These are phyloP conservation scores for Glossophaga mutica DNA, from an alignment of 2,797 vertebrate species.

Conservation along the genomic window DNA sequence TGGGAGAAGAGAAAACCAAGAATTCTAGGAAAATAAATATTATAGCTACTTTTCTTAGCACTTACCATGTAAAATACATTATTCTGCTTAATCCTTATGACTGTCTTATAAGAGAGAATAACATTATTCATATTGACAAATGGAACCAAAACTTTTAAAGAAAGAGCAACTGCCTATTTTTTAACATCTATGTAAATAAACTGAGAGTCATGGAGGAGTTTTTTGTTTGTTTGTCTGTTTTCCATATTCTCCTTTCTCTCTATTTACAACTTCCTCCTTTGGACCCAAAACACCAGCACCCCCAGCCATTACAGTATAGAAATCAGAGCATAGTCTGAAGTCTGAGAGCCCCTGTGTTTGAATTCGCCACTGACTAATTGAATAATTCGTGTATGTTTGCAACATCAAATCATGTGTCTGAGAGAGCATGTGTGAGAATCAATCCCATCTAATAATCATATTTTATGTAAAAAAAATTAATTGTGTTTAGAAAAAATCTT, in stretches of 20 bases:
- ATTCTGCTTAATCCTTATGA: neutral
- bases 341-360: neutral
- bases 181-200: neutral
- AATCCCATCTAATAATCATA: neutral
- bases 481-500: neutral
- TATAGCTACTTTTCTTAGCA: conserved; percentile 5
- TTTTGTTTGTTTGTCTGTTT: neutral
- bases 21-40: conserved; percentile 23
- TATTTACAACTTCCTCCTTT: conserved; percentile 14
- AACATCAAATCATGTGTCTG: neutral
- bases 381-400: neutral
- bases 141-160: conserved; percentile 18
- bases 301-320: neutral
- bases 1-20: neutral
- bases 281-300: neutral
- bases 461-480: neutral
- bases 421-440: neutral
- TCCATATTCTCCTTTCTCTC: conserved; percentile 2
- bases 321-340: neutral
- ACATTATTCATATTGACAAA: conserved; percentile 23
- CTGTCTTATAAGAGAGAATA: neutral
- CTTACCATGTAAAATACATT: neutral
- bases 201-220: neutral
- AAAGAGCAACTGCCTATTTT: neutral
- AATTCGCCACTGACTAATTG: neutral